Conservation (phyloP, 2,888 invertebrate genomes). For the Melanophora roralis region DNA sequence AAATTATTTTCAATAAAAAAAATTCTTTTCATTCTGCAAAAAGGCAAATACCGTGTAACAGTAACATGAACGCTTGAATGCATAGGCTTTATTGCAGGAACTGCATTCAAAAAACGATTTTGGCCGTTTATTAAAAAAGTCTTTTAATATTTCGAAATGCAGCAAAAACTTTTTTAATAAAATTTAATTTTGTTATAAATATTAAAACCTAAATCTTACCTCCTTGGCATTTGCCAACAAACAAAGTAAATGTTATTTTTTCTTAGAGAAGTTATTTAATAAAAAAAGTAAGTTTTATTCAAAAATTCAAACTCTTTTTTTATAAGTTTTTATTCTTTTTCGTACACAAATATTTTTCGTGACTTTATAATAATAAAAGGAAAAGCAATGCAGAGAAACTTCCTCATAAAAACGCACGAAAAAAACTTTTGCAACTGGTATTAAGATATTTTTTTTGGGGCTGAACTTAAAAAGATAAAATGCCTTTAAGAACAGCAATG, state of each 20-base stretch:
- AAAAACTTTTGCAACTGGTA: not conserved
- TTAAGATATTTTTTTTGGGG: not conserved
- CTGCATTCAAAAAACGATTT: not conserved
- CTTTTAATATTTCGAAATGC: conserved; percentile 2
- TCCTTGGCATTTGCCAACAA: not conserved
- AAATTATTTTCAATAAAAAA: not conserved
- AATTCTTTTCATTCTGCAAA: not conserved
- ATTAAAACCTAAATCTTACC: conserved; percentile 14
- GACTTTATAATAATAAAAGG: not conserved
- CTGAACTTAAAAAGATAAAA: not conserved
- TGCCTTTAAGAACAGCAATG: not conserved
- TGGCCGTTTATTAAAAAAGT: not conserved
- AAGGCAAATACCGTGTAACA: not conserved
- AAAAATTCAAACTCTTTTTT: conserved; percentile 1
- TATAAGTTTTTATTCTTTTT: not conserved
- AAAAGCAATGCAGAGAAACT: not conserved
- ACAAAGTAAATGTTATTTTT: conserved; percentile 8
- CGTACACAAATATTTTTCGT: not conserved
- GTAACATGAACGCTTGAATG: conserved; percentile 1
- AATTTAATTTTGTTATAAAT: conserved; percentile 52
- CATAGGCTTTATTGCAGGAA: conserved; percentile 12
- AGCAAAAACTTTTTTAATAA: conserved; percentile 45
- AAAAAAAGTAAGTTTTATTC: not conserved
- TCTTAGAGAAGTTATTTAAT: not conserved
- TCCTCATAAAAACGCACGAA: not conserved